Percentiles rank a stretch among this genome's conserved stretches.
These are phyloP conservation scores for Ectemnius lituratus DNA, from an alignment of 2,888 invertebrate genomes.

Conservation along the genomic window DNA sequence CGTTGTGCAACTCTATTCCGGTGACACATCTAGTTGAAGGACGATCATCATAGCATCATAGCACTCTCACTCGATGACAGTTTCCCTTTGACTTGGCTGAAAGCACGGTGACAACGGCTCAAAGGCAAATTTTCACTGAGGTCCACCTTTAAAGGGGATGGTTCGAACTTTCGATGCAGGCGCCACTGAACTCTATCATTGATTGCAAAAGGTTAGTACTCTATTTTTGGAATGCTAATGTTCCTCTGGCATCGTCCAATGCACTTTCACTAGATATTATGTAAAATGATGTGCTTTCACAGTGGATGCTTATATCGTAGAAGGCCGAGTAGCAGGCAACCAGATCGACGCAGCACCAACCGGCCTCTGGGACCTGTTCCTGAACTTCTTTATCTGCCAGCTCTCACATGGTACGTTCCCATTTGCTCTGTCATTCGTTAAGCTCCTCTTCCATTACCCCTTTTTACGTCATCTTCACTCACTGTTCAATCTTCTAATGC, in stretches of 20 bases:
- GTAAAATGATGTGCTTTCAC: conserved; percentile 33
- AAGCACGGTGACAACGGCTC: not conserved
- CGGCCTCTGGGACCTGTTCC: not conserved
- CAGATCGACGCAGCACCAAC: conserved; percentile 66
- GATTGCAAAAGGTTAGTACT: conserved; percentile 23
- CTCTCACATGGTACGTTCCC: conserved; percentile 13
- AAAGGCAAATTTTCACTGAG: not conserved
- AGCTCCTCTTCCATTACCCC: no score
- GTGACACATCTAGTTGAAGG: not conserved
- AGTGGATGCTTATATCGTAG: conserved; percentile 30
- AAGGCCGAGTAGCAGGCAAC: conserved; percentile 71
- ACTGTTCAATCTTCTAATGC: no score
- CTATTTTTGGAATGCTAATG: not conserved
- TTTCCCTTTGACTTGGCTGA: not conserved
- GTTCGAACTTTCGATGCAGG: not conserved
- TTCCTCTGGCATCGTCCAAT: conserved; percentile 14
- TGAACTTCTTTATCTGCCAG: conserved; percentile 4
- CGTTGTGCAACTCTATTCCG: not conserved
- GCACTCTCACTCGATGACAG: not conserved
- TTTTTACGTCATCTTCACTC: no score
- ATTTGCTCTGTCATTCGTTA: not conserved
- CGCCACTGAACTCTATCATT: not conserved
- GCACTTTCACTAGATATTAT: not conserved
- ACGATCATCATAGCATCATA: no score
- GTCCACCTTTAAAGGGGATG: conserved; percentile 11